phyloP scores from a whole-genome alignment of 2,113 vertebrate genomes.

The Cairina moschata region DNA sequence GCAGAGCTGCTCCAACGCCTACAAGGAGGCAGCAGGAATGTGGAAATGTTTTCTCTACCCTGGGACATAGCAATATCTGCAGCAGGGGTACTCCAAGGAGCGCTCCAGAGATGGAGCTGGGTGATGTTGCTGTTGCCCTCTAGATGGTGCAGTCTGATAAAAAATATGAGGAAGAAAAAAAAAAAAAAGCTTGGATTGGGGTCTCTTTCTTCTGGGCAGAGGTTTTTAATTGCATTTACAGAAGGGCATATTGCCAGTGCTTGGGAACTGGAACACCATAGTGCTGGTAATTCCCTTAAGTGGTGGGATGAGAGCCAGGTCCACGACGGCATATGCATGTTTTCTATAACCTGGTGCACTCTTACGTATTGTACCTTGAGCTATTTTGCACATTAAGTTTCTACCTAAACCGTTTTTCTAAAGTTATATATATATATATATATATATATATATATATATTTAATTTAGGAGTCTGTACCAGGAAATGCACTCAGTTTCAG shows the following conservation, averaged over 20 bases:
- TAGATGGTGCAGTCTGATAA: slow-evolving; percentile 72
- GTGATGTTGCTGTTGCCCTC: slow-evolving; percentile 39
- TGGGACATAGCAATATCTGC: accelerated
- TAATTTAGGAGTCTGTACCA: neutral
- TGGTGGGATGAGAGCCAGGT: neutral
- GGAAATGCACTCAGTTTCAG: accelerated
- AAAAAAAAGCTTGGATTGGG: neutral
- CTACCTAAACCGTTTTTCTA: neutral
- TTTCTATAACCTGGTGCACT: neutral
- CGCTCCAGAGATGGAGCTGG: accelerated
- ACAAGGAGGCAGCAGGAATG: neutral
- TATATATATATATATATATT: too few species aligned
- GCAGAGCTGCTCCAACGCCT: accelerated
- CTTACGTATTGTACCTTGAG: neutral
- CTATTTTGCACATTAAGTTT: neutral
- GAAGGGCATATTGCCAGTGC: neutral
- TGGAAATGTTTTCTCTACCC: accelerated
- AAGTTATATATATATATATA: too few species aligned
- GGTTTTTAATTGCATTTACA: neutral
- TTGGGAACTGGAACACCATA: neutral
- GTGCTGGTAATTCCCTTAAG: neutral
- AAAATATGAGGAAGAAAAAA: neutral
- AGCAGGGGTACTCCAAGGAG: accelerated
- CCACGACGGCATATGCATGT: neutral
- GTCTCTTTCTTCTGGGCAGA: neutral